Evolutionary conservation across 2,113 vertebrate genomes (phyloP).

Genomic region (Microcebus murinus): DNA sequence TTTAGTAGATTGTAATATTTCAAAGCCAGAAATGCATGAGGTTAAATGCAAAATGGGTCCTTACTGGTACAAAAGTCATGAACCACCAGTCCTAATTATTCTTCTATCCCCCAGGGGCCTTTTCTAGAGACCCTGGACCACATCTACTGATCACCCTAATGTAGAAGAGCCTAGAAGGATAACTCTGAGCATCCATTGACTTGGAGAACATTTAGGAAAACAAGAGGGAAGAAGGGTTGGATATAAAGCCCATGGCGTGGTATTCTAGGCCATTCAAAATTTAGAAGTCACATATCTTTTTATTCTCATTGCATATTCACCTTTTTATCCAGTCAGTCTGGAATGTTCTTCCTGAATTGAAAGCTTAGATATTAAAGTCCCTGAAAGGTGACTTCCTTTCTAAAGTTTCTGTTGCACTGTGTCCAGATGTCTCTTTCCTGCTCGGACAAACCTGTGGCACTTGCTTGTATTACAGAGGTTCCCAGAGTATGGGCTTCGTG

Average conservation of each 20-base stretch:
- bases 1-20: not conserved
- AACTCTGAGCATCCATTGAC: not conserved
- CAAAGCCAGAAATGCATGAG: not conserved
- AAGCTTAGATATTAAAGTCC: not conserved
- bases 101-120: not conserved
- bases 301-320: not conserved
- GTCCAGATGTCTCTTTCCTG: not conserved
- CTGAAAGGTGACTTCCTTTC: not conserved
- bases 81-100: not conserved
- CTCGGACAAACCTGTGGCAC: not conserved
- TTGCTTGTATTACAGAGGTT: not conserved
- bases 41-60: not conserved
- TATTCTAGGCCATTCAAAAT: not conserved
- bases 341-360: not conserved
- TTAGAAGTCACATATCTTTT: not conserved
- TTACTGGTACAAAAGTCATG: not conserved
- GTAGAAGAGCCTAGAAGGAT: not conserved
- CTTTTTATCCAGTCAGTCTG: not conserved
- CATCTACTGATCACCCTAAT: not conserved
- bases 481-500: not conserved
- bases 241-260: not conserved
- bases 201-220: not conserved
- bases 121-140: not conserved
- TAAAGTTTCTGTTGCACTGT: not conserved
- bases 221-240: not conserved